Evolutionary conservation across 2,888 invertebrate genomes (phyloP), one percentile per base, ranked within the genome.

Genomic region (Ganaspis brasiliensis): DNA sequence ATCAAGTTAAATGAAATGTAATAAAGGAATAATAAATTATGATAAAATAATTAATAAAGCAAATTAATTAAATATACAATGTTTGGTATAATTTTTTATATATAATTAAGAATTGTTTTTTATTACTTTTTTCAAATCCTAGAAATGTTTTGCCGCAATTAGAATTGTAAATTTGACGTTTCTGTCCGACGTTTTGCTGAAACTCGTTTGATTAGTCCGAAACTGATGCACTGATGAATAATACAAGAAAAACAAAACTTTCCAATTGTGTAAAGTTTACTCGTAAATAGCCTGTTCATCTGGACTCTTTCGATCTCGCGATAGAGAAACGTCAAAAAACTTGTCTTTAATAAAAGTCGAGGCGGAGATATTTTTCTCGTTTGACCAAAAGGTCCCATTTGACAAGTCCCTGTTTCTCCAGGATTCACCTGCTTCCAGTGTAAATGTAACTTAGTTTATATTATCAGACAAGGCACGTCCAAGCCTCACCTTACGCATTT

Each of bases 191-290:
- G 37, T 37, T 61, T 8, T 63, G 31, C 40, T 24, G 24, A 45
- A 67, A 67, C 63, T 40, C n/a, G 37, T 45, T 67, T n/a, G 37
- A 67, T 67, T 67, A 67, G 24, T 24, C n/a, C 24, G 63, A 45
- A 67, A 45, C 40, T 67, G 63, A 61, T 61, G 61, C 61, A 37
- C 61, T 61, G 37, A 63, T 63, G 63, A 63, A 40, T 67, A 45
- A 40, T 67, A 67, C 63, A 67, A 67, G 63, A 67, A 67, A 61
- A 67, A 67, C 45, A 67, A 67, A 67, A 67, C 63, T 67, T 67
- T 67, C 63, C 45, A 67, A 67, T 67, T 40, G 40, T 67, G 40
- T 45, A 67, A 24, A 40, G 40, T 67, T 67, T 67, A 40, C 63
- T 67, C 9, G 63, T 67, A 67, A 67, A 45, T 45, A 12, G 37